Conservation (phyloP, 2,888 invertebrate genomes). For the Nebria brevicollis region DNA sequence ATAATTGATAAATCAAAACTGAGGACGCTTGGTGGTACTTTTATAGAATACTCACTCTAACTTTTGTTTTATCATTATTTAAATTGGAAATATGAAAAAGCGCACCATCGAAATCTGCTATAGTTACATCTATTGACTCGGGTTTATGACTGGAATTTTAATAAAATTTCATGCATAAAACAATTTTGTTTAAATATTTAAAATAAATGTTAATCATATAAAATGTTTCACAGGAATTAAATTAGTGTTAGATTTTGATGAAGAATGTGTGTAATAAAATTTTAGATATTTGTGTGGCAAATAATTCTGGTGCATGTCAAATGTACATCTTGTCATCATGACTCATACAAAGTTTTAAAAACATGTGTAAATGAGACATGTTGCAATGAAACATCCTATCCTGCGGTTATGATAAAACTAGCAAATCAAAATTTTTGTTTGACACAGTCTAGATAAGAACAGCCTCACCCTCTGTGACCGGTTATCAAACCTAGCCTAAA, state of each 20-base stretch:
- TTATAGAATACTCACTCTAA: constrained; percentile 78
- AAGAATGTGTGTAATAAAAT: not conserved
- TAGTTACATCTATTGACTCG: constrained; percentile 92
- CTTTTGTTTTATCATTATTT: constrained; percentile 95
- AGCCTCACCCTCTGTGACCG: constrained; percentile 42
- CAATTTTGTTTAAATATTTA: not conserved
- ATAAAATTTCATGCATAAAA: not conserved
- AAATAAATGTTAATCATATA: not conserved
- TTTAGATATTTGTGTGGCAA: not conserved
- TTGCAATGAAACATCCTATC: constrained; percentile 24
- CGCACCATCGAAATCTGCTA: constrained; percentile 99
- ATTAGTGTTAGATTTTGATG: not conserved
- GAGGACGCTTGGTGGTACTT: not conserved
- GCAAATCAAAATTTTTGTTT: constrained; percentile 25
- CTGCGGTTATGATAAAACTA: constrained; percentile 33
- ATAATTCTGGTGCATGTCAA: constrained; percentile 20
- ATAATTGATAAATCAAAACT: constrained; percentile 40
- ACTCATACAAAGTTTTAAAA: constrained; percentile 24
- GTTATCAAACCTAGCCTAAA: constrained; percentile 48
- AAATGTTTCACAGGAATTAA: too few relatives aligned
- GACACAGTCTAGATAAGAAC: constrained; percentile 39
- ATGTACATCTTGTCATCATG: constrained; percentile 32
- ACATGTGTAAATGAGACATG: constrained; percentile 29
- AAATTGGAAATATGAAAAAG: constrained; percentile 98
- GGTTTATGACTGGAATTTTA: constrained; percentile 85